Conservation (phyloP, 2,113 vertebrate species). For the Nycticryphes semicollaris region DNA sequence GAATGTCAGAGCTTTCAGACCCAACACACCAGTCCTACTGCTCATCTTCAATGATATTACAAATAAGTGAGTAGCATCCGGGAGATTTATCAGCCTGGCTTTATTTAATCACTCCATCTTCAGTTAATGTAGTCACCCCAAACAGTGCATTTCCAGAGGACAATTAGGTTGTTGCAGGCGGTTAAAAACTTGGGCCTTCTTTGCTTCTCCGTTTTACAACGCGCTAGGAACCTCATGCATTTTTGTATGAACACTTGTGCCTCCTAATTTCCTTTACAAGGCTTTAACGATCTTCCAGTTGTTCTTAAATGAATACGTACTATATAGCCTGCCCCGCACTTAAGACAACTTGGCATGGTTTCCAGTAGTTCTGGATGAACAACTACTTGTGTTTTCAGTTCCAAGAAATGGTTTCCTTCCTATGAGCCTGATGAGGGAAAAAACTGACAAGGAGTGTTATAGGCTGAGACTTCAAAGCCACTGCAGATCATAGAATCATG, state of each 20-base stretch:
- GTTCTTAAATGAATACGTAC: not conserved
- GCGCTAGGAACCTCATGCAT: not conserved
- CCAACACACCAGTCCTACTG: not conserved
- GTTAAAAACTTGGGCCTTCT: not conserved
- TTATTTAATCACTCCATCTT: constrained; percentile 13
- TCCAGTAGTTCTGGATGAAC: not conserved
- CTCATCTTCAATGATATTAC: not conserved
- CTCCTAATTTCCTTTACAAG: constrained; percentile 11
- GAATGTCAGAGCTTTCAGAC: constrained; percentile 6
- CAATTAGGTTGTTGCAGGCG: constrained; percentile 7
- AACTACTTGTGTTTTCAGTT: not conserved
- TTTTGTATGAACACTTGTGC: not conserved
- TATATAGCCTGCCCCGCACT: not conserved
- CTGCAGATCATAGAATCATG: too few relatives aligned
- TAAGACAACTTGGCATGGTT: not conserved
- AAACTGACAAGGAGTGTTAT: not conserved
- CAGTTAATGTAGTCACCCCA: not conserved
- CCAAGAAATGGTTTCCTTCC: not conserved
- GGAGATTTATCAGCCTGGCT: not conserved
- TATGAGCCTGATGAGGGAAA: not conserved
- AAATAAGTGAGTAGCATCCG: not conserved
- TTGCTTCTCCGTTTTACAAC: not conserved
- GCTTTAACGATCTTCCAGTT: not conserved
- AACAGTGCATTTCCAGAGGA: not conserved
- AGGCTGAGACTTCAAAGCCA: not conserved